phyloP scores from a whole-genome alignment of 1,140 invertebrate genomes.

The Drosophila aff. region DNA sequence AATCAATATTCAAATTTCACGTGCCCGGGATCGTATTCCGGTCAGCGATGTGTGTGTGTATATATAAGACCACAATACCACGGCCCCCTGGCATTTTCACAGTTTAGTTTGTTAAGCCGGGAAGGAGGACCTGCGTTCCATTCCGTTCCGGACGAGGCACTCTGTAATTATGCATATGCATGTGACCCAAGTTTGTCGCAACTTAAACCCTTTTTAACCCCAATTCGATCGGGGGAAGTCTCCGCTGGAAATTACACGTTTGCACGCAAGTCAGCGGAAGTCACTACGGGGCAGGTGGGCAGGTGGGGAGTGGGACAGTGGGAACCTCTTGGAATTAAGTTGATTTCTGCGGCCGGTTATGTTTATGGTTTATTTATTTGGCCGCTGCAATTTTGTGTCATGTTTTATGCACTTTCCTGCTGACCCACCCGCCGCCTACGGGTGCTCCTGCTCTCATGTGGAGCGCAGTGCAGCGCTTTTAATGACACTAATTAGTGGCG shows the following conservation, averaged over 20 bases:
- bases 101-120: constrained; percentile 74
- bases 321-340: constrained; percentile 41
- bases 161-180: constrained; percentile 81
- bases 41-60: constrained; percentile 1
- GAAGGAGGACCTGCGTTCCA: constrained; percentile 16
- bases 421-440: too few relatives aligned
- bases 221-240: constrained; percentile 35
- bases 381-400: constrained; percentile 71
- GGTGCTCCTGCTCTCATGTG: constrained; percentile 10
- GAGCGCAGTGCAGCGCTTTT: constrained; percentile 47
- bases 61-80: constrained; percentile 6
- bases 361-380: constrained; percentile 81
- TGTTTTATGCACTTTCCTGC: constrained; percentile 54
- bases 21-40: constrained; percentile 37
- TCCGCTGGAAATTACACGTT: constrained; percentile 65
- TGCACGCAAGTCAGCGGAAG: constrained; percentile 79
- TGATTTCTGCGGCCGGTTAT: constrained; percentile 75
- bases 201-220: constrained; percentile 82
- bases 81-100: constrained; percentile 66
- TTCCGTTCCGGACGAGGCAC: constrained; percentile 58
- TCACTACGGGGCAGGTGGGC: constrained; percentile 19
- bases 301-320: neutral
- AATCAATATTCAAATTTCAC: constrained; percentile 81
- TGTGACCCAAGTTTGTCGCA: constrained; percentile 63
- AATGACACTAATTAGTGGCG: constrained; percentile 84